These are phyloP conservation scores for Tetramorium simillimum DNA, from an alignment of 1,140 invertebrate species.

Conservation along the genomic window DNA sequence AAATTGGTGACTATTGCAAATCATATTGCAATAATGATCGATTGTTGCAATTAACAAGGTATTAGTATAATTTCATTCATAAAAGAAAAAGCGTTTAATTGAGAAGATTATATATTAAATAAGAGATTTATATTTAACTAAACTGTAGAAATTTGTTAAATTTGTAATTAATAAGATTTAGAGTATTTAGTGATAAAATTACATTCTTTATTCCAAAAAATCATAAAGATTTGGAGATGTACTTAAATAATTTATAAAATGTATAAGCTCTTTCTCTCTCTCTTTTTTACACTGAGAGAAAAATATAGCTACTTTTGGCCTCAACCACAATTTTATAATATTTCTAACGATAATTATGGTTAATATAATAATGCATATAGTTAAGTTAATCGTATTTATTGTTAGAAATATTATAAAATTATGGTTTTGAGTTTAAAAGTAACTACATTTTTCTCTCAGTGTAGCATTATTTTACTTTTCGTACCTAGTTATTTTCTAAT, in stretches of 20 bases:
- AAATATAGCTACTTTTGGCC: too few species aligned
- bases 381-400: too few species aligned
- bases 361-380: too few species aligned
- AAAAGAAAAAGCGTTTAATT: constrained; percentile 41
- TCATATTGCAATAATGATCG: too few species aligned
- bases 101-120: constrained; percentile 31
- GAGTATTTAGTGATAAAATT: not conserved
- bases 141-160: not conserved
- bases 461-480: not conserved
- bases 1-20: not conserved
- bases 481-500: constrained; percentile 15
- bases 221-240: not conserved
- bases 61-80: constrained; percentile 1
- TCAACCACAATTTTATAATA: too few species aligned
- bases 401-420: too few species aligned
- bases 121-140: constrained; percentile 56
- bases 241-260: not conserved
- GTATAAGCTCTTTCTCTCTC: not conserved
- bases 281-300: too few species aligned
- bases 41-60: not conserved
- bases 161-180: not conserved
- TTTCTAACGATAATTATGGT: too few species aligned
- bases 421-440: too few species aligned
- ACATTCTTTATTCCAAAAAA: not conserved
- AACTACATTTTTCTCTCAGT: too few species aligned